phyloP scores from a whole-genome alignment of 1,140 invertebrate genomes.

The Zeugodacus cucurbitae region DNA sequence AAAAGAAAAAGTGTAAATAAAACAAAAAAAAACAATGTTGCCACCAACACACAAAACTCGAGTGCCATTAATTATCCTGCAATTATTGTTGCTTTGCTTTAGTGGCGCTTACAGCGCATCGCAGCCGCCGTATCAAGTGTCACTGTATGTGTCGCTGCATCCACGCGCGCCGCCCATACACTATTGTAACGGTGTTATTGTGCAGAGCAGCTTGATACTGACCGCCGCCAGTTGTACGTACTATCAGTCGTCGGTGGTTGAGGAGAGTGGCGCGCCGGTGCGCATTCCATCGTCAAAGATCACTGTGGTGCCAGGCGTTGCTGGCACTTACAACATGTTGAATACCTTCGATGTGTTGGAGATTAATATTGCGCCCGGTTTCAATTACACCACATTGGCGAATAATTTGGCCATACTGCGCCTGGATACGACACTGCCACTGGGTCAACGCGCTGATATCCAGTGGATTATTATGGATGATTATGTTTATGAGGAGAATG shows the following conservation, averaged over 20 bases:
- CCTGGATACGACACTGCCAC: conserved; percentile 40
- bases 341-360: not conserved
- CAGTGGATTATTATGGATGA: conserved; percentile 46
- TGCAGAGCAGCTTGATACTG: conserved; percentile 40
- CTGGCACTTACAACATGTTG: not conserved
- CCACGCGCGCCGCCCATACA: conserved; percentile 30
- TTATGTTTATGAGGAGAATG: not conserved
- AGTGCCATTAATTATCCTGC: not conserved
- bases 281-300: not conserved
- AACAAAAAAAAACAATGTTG: not conserved
- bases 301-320: conserved; percentile 12
- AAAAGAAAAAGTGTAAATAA: not conserved
- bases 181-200: conserved; percentile 41
- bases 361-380: conserved; percentile 8
- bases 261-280: not conserved
- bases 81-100: not conserved
- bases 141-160: conserved; percentile 39
- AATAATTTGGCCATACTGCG: conserved; percentile 45
- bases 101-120: not conserved
- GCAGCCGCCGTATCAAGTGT: conserved; percentile 44
- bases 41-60: not conserved
- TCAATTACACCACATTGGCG: conserved; percentile 41
- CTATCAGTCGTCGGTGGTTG: conserved; percentile 2
- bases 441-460: conserved; percentile 36
- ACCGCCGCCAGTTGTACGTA: conserved; percentile 40